These are phyloP conservation scores for Urocyon cinereoargenteus DNA, from an alignment of 2,797 vertebrate genomes.

Conservation along the genomic window DNA sequence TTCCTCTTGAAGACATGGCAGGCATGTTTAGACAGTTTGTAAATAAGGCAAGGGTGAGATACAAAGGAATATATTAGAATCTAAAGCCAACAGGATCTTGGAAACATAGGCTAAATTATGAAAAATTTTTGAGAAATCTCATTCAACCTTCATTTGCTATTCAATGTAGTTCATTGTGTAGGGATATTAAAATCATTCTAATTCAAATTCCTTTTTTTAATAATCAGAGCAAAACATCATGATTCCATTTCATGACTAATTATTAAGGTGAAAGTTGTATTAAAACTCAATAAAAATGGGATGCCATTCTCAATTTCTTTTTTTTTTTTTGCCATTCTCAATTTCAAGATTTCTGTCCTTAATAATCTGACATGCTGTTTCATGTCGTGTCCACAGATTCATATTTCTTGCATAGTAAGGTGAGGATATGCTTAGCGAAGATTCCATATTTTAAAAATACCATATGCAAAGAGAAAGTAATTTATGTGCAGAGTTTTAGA, in stretches of 20 bases:
- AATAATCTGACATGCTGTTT: constrained; percentile 61
- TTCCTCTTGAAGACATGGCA: not conserved
- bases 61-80: not conserved
- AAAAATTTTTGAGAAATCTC: not conserved
- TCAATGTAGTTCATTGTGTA: not conserved
- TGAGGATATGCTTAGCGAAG: constrained; percentile 58
- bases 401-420: constrained; percentile 63
- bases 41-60: constrained; percentile 10
- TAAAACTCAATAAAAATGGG: constrained; percentile 35
- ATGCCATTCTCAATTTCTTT: constrained; percentile 57
- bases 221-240: constrained; percentile 31
- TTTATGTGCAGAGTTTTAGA: constrained; percentile 45
- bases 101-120: not conserved
- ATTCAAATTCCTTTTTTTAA: constrained; percentile 13
- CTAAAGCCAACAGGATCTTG: not conserved
- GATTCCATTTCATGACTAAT: constrained; percentile 18
- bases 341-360: constrained; percentile 52
- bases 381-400: constrained; percentile 56
- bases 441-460: constrained; percentile 50
- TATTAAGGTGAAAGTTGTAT: not conserved
- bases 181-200: constrained; percentile 7
- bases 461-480: constrained; percentile 50
- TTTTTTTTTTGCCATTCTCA: constrained; percentile 52
- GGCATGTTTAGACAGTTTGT: not conserved
- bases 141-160: not conserved